Evolutionary conservation across 2,797 vertebrate species (phyloP), one percentile per base, ranked within the genome.

Genomic region (Percopsis omiscomaycus): DNA sequence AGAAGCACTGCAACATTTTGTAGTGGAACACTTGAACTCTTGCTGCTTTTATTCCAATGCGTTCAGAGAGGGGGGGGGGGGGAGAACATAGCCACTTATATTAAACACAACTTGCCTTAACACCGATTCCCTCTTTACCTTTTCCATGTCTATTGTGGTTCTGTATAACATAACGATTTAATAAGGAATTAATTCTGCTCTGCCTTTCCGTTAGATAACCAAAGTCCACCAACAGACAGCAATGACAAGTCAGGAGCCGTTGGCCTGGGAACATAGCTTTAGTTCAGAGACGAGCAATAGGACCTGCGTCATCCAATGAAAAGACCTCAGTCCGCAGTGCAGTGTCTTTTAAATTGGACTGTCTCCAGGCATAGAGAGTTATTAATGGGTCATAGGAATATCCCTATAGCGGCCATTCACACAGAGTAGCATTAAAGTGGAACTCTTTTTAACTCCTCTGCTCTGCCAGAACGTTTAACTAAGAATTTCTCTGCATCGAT

Each of bases 1-100:
- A 96, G 87, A 97, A 96, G 75, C 95, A 95, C 3, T 98, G 96
- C 82, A 90, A 92, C 77, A 92, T 98, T 80, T 88, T 98, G 82
- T 97, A 98, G 89, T 78, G 66, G 30, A 65, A 66, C 51, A 45
- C 22, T 57, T 16, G 59, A 52, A 74, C 63, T 55, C 14, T 55
- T 46, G 65, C 42, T 60, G 50, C 60, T 79, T 69, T 65, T 28
- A 51, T 77, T 74, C 75, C 68, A 50, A 65, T 72, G 80, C 45
- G 58, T 22, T 32, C 5, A 45, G 48, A 71, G 22, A 22, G 22
- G 22, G 22, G 22, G 22, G 22, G 22, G 22, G 22, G 22, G 46
- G 55, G 48, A 63, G 30, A 81, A 55, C 68, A 54, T 53, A 66
- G 59, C 72, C 62, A 58, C 59, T 79, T 70, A 77, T 48, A 77